A percentile compares a stretch with the other conserved stretches of the same genome.
These are phyloP conservation scores for Wasmannia auropunctata DNA, from an alignment of 1,140 invertebrate genomes.

Conservation along the genomic window DNA sequence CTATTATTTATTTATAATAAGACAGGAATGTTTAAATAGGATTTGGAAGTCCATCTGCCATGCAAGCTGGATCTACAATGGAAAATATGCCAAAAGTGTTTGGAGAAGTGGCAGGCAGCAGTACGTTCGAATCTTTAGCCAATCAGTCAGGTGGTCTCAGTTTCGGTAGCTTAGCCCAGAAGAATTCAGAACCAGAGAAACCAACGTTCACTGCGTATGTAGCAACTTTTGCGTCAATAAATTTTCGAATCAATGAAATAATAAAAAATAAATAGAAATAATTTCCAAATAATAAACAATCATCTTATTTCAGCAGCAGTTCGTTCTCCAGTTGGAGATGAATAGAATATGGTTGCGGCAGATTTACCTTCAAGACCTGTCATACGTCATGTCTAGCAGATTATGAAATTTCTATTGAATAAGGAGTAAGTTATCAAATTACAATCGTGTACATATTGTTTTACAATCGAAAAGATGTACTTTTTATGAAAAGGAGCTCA, in stretches of 20 bases:
- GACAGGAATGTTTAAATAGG: slow-evolving; percentile 66
- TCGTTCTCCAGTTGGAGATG: slow-evolving; percentile 83
- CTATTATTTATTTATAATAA: slow-evolving; percentile 24
- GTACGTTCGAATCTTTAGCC: slow-evolving; percentile 81
- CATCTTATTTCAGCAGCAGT: slow-evolving; percentile 78
- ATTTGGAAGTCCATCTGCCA: slow-evolving; percentile 77
- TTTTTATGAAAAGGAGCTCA: slow-evolving; percentile 30
- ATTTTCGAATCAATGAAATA: neutral
- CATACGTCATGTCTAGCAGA: neutral
- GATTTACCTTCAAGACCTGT: slow-evolving; percentile 32
- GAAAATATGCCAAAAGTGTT: slow-evolving; percentile 81
- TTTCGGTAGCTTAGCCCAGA: slow-evolving; percentile 83
- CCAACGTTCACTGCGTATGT: slow-evolving; percentile 79
- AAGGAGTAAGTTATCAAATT: slow-evolving; percentile 14
- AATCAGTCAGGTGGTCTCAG: slow-evolving; percentile 79
- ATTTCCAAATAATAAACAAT: slow-evolving; percentile 15
- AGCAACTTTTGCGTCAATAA: slow-evolving; percentile 4
- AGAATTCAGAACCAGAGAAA: slow-evolving; percentile 77
- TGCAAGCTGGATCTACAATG: slow-evolving; percentile 74
- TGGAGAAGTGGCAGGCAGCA: slow-evolving; percentile 73
- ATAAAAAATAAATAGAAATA: neutral
- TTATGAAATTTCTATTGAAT: neutral
- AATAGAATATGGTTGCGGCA: slow-evolving; percentile 38
- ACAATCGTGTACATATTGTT: slow-evolving; percentile 35
- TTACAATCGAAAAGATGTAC: slow-evolving; percentile 17